phyloP scores from a whole-genome alignment of 2,113 vertebrate genomes.

The Leucopsar rothschildi region DNA sequence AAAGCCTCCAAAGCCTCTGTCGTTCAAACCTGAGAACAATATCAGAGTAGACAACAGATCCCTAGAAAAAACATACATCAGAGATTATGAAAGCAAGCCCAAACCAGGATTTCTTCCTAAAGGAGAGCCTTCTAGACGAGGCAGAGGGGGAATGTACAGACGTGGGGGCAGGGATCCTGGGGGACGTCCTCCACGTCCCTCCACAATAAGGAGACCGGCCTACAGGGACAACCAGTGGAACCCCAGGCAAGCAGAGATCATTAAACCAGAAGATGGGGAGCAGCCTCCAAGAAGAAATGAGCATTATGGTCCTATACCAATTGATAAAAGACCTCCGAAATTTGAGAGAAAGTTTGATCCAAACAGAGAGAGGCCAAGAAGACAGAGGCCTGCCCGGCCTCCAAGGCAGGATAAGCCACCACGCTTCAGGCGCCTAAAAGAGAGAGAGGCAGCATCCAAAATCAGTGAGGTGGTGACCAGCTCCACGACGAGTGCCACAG shows the following conservation, averaged over 20 bases:
- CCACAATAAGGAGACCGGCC: constrained; percentile 80
- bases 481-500: constrained; percentile 41
- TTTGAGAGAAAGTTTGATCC: constrained; percentile 89
- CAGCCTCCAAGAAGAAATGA: constrained; percentile 74
- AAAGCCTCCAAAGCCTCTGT: constrained; percentile 68
- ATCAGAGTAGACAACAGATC: constrained; percentile 70
- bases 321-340: constrained; percentile 83
- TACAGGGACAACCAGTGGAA: constrained; percentile 92
- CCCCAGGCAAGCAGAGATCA: constrained; percentile 84
- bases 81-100: constrained; percentile 84
- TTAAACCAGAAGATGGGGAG: constrained; percentile 74
- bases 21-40: constrained; percentile 73
- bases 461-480: constrained; percentile 58
- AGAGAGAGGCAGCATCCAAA: constrained; percentile 85
- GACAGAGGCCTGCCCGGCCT: constrained; percentile 90
- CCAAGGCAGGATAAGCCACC: constrained; percentile 97
- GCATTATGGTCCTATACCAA: constrained; percentile 64
- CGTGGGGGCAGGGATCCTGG: constrained; percentile 84
- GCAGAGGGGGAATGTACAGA: constrained; percentile 88
- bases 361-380: constrained; percentile 86
- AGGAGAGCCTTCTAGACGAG: constrained; percentile 90
- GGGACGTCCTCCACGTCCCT: constrained; percentile 81
- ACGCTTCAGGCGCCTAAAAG: constrained; percentile 91
- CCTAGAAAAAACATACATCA: constrained; percentile 69
- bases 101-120: constrained; percentile 95